Base-by-base conservation (phyloP, 2,113 vertebrate genomes). In the Cochlearius cochlearius region DNA sequence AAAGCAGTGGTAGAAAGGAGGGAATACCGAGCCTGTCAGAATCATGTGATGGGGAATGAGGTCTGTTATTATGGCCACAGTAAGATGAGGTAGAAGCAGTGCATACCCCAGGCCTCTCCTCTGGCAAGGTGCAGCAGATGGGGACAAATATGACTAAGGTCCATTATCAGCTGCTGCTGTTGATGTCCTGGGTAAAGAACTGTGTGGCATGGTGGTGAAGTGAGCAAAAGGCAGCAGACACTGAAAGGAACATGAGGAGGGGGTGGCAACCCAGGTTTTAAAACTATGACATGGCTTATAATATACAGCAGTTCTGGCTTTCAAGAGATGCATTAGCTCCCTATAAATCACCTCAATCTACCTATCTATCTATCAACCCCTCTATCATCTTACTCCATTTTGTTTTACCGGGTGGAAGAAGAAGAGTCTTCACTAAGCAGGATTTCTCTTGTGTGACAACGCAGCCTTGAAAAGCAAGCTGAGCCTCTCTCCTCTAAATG, bases 391-490 rank as follows among this genome's bases (percentile, higher is more conserved):
- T 66, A 77, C n/a, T 87, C 47, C 59, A 67, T 94, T 95, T 96
- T 95, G 80, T 71, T 83, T 68, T 62, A 56, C 15, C 81, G 56
- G 45, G n/a, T 3, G 2, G 45, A 32, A 39, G 81, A 94, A 92
- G 66, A 73, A 18, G 47, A 75, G 67, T 85, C 77, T 90, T 84
- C 56, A 41, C 41, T 90, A 83, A 95, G 88, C 56, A 86, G 82
- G 72, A 77, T 95, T 98, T 96, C 90, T 97, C 77, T 95, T 91
- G 53, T 96, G 53, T 94, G 93, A 94, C 76, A 88, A 86, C 49
- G 26, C 38, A 90, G 62, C 80, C 89, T 95, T 94, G 87, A 89
- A 94, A 95, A 91, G 94, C 87, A 92, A 94, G 62, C 93, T 92
- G 78, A 94, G 84, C 74, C 67, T 95, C 73, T 95, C 84, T 96